phyloP scores from a whole-genome alignment of 1,140 invertebrate species.

The Laupala kohalensis region DNA sequence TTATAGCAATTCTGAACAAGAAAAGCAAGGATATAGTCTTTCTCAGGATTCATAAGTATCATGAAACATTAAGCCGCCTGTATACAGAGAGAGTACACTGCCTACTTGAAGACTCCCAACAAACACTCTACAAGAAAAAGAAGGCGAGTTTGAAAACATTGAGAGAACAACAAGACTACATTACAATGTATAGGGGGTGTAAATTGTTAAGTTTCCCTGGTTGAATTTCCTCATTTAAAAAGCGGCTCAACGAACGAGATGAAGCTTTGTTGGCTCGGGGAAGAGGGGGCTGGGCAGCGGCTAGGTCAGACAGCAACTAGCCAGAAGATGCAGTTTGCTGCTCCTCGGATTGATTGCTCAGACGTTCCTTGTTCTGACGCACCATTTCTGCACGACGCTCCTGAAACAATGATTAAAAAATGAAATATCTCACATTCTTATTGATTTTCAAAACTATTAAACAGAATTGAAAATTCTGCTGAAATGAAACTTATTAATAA shows the following conservation, averaged over 20 bases:
- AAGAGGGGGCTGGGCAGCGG: background rate
- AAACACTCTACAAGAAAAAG: constrained; percentile 5
- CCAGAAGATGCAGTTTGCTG: constrained; percentile 44
- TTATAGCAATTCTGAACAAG: constrained; percentile 4
- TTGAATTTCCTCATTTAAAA: constrained; percentile 19
- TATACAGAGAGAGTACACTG: background rate
- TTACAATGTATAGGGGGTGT: background rate
- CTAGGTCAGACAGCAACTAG: constrained; percentile 25
- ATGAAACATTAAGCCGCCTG: constrained; percentile 1
- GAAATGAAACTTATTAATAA: no score
- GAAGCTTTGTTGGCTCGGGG: constrained; percentile 7
- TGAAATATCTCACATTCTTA: no score
- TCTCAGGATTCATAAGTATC: background rate
- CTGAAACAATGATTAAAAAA: constrained; percentile 45
- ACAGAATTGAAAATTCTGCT: no score
- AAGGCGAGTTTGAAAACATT: background rate
- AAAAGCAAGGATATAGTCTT: background rate
- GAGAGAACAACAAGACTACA: constrained; percentile 6
- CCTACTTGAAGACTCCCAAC: constrained; percentile 2
- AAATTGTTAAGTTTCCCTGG: constrained; percentile 3
- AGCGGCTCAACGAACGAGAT: background rate
- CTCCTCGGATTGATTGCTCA: constrained; percentile 28
- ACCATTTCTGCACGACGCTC: constrained; percentile 72
- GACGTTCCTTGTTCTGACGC: constrained; percentile 66
- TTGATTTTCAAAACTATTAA: no score